These are phyloP conservation scores for Pelusios castaneus DNA, from an alignment of 2,113 vertebrate genomes.

Conservation along the genomic window DNA sequence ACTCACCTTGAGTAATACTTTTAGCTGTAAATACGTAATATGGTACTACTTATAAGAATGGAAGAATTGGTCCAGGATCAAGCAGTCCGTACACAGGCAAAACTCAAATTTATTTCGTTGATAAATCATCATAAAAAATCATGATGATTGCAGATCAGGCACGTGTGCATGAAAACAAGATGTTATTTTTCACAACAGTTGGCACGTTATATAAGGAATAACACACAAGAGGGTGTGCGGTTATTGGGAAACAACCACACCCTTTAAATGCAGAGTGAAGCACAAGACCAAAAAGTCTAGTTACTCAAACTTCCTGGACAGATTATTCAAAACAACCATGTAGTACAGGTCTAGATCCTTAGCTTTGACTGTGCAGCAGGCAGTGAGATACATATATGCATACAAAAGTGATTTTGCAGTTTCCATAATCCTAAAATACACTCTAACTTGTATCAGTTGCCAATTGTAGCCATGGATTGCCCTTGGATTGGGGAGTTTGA, in stretches of 20 bases:
- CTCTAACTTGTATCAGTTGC: neutral
- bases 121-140: neutral
- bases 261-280: conserved; percentile 5
- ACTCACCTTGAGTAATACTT: neutral
- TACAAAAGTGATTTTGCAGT: neutral
- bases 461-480: neutral
- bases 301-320: neutral
- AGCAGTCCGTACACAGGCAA: neutral
- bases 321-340: conserved; percentile 9
- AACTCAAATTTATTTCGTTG: neutral
- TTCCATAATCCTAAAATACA: neutral
- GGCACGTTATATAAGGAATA: neutral
- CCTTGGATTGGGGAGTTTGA: neutral
- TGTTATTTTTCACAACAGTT: neutral
- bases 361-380: neutral
- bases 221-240: neutral
- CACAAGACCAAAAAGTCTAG: neutral
- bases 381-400: neutral
- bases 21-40: neutral
- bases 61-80: neutral
- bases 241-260: conserved; percentile 24
- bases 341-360: neutral
- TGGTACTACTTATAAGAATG: neutral
- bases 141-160: neutral
- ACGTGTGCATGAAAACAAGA: neutral